Evolutionary conservation across 2,113 vertebrate genomes (phyloP).

Genomic region (Rhegmatorhina hoffmannsi): DNA sequence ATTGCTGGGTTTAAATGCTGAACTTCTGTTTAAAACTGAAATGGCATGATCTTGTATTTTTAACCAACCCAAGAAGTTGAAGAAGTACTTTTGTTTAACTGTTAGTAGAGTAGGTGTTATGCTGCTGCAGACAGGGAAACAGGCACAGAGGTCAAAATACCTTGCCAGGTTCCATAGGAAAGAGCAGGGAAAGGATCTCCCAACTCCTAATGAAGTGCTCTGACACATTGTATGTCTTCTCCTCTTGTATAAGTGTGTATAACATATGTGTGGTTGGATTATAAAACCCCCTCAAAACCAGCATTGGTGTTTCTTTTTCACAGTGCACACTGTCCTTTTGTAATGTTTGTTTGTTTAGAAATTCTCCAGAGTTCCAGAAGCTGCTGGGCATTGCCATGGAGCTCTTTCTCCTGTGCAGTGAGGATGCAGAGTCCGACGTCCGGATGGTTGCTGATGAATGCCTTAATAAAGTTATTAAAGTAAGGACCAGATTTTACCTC

Average conservation of each 20-base stretch:
- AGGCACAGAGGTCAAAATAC: background rate
- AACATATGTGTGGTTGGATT: background rate
- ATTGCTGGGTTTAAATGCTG: background rate
- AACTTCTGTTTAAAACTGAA: background rate
- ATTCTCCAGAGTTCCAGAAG: conserved; percentile 97
- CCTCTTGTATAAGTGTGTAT: background rate
- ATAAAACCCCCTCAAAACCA: background rate
- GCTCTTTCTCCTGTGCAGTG: conserved; percentile 94
- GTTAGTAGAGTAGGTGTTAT: background rate
- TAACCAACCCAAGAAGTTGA: background rate
- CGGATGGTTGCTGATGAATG: conserved; percentile 99
- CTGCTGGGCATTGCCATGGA: conserved; percentile 97
- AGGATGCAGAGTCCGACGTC: conserved; percentile 94
- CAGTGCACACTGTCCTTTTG: background rate
- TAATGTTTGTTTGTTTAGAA: conserved; percentile 76
- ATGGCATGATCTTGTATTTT: background rate
- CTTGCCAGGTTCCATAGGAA: background rate
- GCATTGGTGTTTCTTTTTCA: background rate
- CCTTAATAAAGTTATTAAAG: conserved; percentile 99
- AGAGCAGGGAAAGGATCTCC: background rate
- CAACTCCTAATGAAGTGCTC: background rate
- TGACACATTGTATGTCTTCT: background rate
- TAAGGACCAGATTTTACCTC: conserved; percentile 57
- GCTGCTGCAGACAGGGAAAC: background rate
- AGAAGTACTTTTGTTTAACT: background rate